Base-by-base conservation (phyloP, 2,797 vertebrate genomes). In the Pseudochromis fuscus region DNA sequence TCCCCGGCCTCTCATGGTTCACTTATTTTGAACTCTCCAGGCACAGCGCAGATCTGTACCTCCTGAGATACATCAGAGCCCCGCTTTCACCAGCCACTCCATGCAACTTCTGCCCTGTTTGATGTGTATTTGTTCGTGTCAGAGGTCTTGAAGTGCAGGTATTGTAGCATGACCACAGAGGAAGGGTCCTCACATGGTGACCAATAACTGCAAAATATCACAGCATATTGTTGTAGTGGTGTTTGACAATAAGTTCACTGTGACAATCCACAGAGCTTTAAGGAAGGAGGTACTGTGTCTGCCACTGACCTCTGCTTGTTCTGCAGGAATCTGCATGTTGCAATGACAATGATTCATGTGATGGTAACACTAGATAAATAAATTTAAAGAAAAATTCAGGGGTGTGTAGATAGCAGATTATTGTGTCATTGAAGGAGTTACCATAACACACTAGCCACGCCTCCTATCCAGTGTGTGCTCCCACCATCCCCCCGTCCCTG, bases 11-110 rank as follows among this genome's bases (percentile, higher is more conserved):
- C 72, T 72, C 72, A 77, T 67, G 79, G 87, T 86, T 89, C 83
- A 74, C 21, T 68, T 59, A 67, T 52, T 83, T 85, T 90, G 67
- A 90, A 83, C 83, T 77, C 67, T 42, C 23, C 28, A 81, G 87
- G 79, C 87, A 78, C 74, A 90, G 88, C 71, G 83, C 66, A 65
- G 72, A 89, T 87, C 67, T 83, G 79, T 87, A 71, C 75, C 72
- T 70, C 62, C 75, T 80, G 75, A 85, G 73, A 59, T 48, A 81
- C 82, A 77, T 77, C 50, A 49, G 72, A 55, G 33, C 64, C 33
- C 56, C 42, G 28, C 48, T 46, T 75, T 61, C 18, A 67, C 62
- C 19, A 65, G 51, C 42, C 53, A 28, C 48, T 75, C 50, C 59
- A 45, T 24, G 25, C 65, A 84, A 72, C 24, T 33, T 70, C 8